Conservation (phyloP, 2,113 vertebrate species). For the Struthio camelus region DNA sequence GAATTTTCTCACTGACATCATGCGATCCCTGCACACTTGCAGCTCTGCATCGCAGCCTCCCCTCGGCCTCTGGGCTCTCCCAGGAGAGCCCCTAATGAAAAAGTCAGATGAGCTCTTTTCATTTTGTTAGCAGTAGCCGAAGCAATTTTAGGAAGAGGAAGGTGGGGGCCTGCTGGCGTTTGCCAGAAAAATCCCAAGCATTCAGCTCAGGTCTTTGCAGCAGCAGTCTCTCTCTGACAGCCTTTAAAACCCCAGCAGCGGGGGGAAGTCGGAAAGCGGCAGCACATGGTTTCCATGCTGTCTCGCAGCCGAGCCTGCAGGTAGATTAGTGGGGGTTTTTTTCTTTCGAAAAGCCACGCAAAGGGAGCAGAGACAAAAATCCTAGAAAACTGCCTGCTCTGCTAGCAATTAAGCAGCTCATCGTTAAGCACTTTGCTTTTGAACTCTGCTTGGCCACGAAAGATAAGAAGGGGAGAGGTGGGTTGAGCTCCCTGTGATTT, state of each 20-base stretch:
- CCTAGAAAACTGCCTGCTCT: background rate
- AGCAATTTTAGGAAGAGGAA: slow-evolving; percentile 4
- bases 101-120: slow-evolving; percentile 26
- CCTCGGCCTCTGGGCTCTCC: background rate
- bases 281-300: background rate
- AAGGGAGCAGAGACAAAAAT: background rate
- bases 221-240: background rate
- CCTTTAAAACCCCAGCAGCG: background rate
- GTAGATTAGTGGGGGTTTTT: background rate
- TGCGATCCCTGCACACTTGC: background rate
- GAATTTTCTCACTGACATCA: background rate
- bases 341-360: background rate
- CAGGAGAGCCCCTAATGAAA: slow-evolving; percentile 13
- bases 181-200: background rate
- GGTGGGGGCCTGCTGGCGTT: background rate
- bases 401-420: background rate
- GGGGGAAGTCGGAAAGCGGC: background rate
- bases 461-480: background rate
- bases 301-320: background rate
- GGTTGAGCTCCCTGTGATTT: background rate
- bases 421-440: background rate
- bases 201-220: background rate
- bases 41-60: background rate
- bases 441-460: background rate
- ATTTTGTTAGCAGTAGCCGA: slow-evolving; percentile 9